These are phyloP conservation scores for Conistra vaccinii DNA, from an alignment of 2,888 invertebrate species.

Conservation along the genomic window DNA sequence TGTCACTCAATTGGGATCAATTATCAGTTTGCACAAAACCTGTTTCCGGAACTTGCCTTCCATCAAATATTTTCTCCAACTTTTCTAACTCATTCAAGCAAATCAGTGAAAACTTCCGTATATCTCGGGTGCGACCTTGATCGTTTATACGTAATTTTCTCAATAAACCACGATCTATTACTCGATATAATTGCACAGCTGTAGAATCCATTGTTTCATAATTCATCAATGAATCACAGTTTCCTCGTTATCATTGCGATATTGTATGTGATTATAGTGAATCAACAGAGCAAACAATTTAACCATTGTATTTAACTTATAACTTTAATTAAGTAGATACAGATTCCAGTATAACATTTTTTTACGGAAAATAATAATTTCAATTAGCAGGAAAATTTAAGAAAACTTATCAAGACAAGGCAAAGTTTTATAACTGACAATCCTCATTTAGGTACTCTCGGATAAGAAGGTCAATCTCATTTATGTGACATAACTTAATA, in stretches of 20 bases:
- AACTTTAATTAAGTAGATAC: slow-evolving; percentile 4
- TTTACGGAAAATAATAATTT: neutral
- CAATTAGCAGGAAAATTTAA: neutral
- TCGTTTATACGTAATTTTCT: slow-evolving; percentile 7
- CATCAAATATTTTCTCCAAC: neutral
- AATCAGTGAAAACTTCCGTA: neutral
- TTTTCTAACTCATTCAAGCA: neutral
- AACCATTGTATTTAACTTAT: slow-evolving; percentile 24
- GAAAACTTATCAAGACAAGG: neutral
- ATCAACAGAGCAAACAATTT: slow-evolving; percentile 45
- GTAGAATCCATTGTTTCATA: slow-evolving; percentile 51
- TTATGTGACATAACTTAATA: neutral
- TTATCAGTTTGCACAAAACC: neutral
- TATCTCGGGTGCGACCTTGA: slow-evolving; percentile 21
- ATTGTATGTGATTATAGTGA: slow-evolving; percentile 44
- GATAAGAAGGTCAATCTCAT: neutral
- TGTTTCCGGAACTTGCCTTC: neutral
- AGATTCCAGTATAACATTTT: neutral
- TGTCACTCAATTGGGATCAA: neutral
- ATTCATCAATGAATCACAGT: slow-evolving; percentile 53
- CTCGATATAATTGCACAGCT: slow-evolving; percentile 24
- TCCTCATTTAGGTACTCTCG: too few species aligned
- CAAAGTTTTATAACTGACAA: too few species aligned
- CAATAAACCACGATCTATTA: slow-evolving; percentile 45
- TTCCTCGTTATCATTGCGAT: slow-evolving; percentile 45